phyloP scores from a whole-genome alignment of 2,113 vertebrate species.

The Neolamprologus longior region DNA sequence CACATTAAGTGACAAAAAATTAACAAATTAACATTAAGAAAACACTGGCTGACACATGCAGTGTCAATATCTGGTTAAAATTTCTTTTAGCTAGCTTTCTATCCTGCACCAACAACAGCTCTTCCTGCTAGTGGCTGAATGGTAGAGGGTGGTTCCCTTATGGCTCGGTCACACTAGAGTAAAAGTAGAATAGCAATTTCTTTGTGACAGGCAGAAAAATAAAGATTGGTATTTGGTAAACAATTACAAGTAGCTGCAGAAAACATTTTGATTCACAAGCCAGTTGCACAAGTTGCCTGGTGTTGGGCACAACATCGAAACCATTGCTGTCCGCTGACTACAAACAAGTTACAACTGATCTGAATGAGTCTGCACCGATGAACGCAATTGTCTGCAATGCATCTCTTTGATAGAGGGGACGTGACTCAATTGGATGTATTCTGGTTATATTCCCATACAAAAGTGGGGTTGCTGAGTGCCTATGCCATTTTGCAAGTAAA shows the following conservation, averaged over 20 bases:
- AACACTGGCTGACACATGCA: neutral
- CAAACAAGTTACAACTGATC: neutral
- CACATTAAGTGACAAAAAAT: neutral
- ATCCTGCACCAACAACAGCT: neutral
- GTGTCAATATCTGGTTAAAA: neutral
- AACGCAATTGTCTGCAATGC: neutral
- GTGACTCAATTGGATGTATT: neutral
- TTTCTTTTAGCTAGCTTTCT: neutral
- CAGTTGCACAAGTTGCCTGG: neutral
- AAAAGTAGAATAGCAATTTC: neutral
- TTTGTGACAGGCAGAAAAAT: neutral
- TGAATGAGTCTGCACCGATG: neutral
- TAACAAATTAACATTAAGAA: neutral
- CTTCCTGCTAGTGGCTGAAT: neutral
- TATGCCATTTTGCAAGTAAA: neutral
- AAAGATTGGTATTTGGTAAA: neutral
- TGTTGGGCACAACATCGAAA: neutral
- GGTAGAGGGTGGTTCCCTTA: neutral
- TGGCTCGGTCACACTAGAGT: neutral
- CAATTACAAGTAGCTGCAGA: neutral
- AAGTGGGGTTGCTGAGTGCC: neutral
- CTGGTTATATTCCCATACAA: neutral
- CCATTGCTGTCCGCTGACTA: neutral
- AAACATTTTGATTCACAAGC: neutral
- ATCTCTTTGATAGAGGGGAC: neutral